These are phyloP conservation scores for Theretra japonica DNA, from an alignment of 2,888 invertebrate genomes.

Conservation along the genomic window DNA sequence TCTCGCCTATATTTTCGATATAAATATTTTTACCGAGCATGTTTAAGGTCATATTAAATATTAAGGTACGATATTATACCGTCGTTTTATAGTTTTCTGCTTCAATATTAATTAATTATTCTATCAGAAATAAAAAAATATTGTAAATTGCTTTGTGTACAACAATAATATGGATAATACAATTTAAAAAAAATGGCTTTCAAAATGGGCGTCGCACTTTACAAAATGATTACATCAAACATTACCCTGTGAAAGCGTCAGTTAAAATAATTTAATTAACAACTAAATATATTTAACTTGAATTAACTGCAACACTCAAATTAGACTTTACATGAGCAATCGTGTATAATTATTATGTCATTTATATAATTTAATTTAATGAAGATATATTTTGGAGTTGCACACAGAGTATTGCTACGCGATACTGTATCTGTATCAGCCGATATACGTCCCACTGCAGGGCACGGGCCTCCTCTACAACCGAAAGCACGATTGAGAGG, in stretches of 20 bases:
- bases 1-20: too few relatives aligned
- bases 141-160: too few relatives aligned
- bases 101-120: too few relatives aligned
- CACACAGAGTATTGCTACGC: not conserved
- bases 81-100: too few relatives aligned
- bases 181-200: not conserved
- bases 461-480: too few relatives aligned
- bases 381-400: not conserved
- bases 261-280: slow-evolving; percentile 21
- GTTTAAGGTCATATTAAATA: too few relatives aligned
- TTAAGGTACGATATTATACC: too few relatives aligned
- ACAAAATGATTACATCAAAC: slow-evolving; percentile 1
- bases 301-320: slow-evolving; percentile 12
- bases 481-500: too few relatives aligned
- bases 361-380: not conserved
- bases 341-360: not conserved
- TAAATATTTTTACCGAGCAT: too few relatives aligned
- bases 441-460: too few relatives aligned
- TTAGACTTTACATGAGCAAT: not conserved
- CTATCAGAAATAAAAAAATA: too few relatives aligned
- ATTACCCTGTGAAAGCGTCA: slow-evolving; percentile 26
- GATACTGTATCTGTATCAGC: not conserved
- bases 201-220: slow-evolving; percentile 20
- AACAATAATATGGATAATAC: not conserved
- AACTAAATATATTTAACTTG: slow-evolving; percentile 17